Percentiles rank a stretch among this genome's conserved stretches.
Evolutionary conservation across 2,113 vertebrate genomes (phyloP).

Genomic region (Neotoma lepida): DNA sequence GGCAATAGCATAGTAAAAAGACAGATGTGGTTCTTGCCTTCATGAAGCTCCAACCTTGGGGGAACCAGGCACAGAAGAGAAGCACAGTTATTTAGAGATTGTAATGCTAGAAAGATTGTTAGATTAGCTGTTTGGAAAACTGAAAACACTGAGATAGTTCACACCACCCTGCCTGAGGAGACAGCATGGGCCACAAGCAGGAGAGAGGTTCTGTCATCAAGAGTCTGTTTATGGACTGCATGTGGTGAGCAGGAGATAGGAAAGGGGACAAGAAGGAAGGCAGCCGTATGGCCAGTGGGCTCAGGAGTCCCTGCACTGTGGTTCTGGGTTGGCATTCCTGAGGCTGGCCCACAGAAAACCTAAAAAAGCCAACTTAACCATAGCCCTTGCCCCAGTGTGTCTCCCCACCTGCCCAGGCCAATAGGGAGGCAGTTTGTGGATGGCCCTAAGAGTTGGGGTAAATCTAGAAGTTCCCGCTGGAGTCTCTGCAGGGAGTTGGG

Average conservation of each 20-base stretch:
- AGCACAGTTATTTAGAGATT: not conserved
- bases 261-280: no score
- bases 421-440: not conserved
- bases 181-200: not conserved
- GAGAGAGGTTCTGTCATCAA: not conserved
- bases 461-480: not conserved
- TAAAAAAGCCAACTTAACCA: not conserved
- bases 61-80: not conserved
- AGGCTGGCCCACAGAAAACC: not conserved
- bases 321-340: not conserved
- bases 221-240: not conserved
- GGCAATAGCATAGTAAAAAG: not conserved
- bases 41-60: not conserved
- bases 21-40: constrained; percentile 15
- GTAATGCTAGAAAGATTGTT: not conserved
- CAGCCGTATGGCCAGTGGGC: not conserved
- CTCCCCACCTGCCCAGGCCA: not conserved
- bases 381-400: not conserved
- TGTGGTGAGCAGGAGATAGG: not conserved
- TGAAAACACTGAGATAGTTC: not conserved
- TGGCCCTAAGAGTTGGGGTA: not conserved
- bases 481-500: not conserved
- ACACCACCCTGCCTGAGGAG: not conserved
- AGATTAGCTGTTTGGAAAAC: not conserved
- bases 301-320: not conserved